A percentile compares a stretch with the other conserved stretches of the same genome.
phyloP scores from a whole-genome alignment of 2,113 vertebrate genomes.

The Axis porcinus region DNA sequence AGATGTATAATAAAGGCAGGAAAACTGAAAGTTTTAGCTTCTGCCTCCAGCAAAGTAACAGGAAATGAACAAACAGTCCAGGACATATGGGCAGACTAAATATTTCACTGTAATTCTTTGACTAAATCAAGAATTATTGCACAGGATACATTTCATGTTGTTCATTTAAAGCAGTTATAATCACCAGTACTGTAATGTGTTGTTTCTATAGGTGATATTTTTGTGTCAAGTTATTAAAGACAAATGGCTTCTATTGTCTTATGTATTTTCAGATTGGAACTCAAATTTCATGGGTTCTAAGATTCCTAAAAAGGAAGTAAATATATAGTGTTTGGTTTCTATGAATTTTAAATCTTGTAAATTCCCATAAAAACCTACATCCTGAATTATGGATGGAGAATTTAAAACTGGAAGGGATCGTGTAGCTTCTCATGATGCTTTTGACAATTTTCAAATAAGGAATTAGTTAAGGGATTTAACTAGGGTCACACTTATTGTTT shows the following conservation, averaged over 20 bases:
- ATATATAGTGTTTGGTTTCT: background rate
- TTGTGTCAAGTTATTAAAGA: conserved; percentile 37
- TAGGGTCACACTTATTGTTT: background rate
- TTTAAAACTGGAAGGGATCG: background rate
- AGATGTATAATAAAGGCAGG: conserved; percentile 75
- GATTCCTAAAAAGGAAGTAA: conserved; percentile 7
- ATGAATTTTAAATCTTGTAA: background rate
- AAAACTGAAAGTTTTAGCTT: conserved; percentile 73
- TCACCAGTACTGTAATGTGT: conserved; percentile 22
- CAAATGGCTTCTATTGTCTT: conserved; percentile 44
- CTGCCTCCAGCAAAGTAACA: conserved; percentile 75
- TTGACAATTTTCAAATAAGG: background rate
- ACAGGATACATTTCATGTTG: conserved; percentile 45
- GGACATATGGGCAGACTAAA: conserved; percentile 72
- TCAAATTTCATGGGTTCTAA: background rate
- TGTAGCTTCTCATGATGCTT: background rate
- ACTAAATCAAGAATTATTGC: conserved; percentile 53
- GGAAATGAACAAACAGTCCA: conserved; percentile 79
- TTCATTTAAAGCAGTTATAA: conserved; percentile 55
- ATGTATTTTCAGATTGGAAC: conserved; percentile 18
- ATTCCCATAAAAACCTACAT: background rate
- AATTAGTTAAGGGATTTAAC: background rate
- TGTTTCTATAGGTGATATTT: conserved; percentile 49
- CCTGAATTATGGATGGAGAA: background rate
- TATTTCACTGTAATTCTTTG: conserved; percentile 71